Evolutionary conservation across 2,797 vertebrate genomes (phyloP).

Genomic region (Galaxias olidus): DNA sequence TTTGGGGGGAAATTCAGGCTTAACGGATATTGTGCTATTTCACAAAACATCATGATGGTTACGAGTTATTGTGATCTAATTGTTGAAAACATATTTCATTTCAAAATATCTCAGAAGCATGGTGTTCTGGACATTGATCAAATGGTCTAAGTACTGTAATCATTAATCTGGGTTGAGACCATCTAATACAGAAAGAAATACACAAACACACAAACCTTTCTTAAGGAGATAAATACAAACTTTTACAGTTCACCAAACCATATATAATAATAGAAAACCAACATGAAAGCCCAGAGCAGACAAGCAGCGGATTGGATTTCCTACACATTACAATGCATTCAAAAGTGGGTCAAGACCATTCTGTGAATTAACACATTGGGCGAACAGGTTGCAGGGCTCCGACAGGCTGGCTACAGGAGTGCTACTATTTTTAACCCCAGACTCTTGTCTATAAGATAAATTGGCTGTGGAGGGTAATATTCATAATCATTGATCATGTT

Average conservation of each 20-base stretch:
- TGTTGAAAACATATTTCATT: no score
- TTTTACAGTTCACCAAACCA: constrained; percentile 64
- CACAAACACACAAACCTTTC: constrained; percentile 56
- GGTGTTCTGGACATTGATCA: no score
- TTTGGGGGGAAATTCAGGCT: no score
- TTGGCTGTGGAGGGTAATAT: constrained; percentile 61
- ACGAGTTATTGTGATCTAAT: no score
- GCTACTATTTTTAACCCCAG: constrained; percentile 67
- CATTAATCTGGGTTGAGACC: no score
- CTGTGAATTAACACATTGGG: constrained; percentile 22
- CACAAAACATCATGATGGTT: no score
- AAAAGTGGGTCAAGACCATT: constrained; percentile 32
- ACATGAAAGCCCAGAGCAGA: constrained; percentile 43
- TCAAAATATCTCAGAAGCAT: no score
- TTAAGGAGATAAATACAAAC: constrained; percentile 56
- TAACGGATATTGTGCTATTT: no score
- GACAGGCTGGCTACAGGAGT: constrained; percentile 14
- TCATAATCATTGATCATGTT: constrained; percentile 75
- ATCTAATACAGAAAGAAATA: constrained; percentile 21
- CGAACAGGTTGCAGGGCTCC: constrained; percentile 44
- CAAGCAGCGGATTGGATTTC: constrained; percentile 51
- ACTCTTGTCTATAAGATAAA: constrained; percentile 49
- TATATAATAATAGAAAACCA: constrained; percentile 70
- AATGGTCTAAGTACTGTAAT: no score
- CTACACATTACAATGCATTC: constrained; percentile 30